A percentile compares a stretch with the other conserved stretches of the same genome.
phyloP scores from a whole-genome alignment of 2,797 vertebrate genomes.

The Agapornis canus region DNA sequence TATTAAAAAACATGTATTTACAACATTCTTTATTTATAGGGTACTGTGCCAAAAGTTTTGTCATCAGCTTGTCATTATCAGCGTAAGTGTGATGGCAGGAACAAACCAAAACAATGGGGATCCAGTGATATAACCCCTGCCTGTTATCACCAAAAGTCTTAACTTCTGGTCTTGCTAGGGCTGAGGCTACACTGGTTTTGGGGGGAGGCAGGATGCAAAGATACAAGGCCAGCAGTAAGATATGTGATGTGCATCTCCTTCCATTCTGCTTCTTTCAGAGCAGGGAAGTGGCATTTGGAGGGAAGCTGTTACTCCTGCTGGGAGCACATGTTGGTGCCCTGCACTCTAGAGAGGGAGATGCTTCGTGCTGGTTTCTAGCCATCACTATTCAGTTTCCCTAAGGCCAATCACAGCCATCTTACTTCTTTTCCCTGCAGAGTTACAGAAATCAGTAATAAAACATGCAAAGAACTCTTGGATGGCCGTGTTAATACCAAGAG shows the following conservation, averaged over 20 bases:
- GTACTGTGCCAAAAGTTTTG: background rate
- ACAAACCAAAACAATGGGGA: background rate
- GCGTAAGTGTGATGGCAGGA: background rate
- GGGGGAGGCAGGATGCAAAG: background rate
- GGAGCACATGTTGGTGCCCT: background rate
- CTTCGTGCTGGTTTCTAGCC: background rate
- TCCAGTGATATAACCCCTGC: background rate
- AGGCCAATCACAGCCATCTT: background rate
- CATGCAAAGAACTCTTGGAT: background rate
- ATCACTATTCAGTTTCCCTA: background rate
- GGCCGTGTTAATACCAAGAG: background rate
- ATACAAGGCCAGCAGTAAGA: background rate
- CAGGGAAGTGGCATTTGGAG: background rate
- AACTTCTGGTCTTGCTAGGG: background rate
- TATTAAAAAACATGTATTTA: background rate
- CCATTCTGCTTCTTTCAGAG: background rate
- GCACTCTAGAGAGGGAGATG: background rate
- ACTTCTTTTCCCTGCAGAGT: background rate
- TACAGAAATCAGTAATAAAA: background rate
- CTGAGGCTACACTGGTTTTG: background rate
- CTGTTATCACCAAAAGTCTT: background rate
- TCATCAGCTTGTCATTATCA: background rate
- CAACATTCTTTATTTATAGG: background rate
- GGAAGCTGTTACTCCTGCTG: background rate
- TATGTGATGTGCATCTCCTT: rapidly evolving